These are phyloP conservation scores for Drosophila flavopinicola DNA, from an alignment of 2,888 invertebrate genomes.

Conservation along the genomic window DNA sequence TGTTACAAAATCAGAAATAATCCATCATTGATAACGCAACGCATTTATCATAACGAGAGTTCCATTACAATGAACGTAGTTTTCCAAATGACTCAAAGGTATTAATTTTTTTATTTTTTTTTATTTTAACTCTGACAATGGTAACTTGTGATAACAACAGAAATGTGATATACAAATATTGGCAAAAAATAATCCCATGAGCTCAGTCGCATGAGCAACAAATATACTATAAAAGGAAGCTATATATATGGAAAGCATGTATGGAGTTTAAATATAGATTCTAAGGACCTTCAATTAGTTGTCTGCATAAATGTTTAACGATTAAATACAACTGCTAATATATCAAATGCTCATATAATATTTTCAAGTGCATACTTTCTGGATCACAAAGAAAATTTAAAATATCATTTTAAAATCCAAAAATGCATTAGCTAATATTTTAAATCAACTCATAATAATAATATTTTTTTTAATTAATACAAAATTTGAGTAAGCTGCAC, in stretches of 20 bases:
- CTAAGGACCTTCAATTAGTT: no score
- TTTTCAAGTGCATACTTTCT: neutral
- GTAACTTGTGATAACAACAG: conserved; percentile 35
- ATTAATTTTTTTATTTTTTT: conserved; percentile 9
- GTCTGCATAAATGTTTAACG: no score
- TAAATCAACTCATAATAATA: no score
- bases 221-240: neutral
- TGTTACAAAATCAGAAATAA: conserved; percentile 17
- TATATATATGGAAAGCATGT: neutral
- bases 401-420: no score
- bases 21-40: conserved; percentile 34
- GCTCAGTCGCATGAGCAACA: conserved; percentile 38
- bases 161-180: conserved; percentile 5
- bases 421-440: no score
- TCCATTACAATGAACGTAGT: conserved; percentile 21
- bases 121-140: conserved; percentile 3
- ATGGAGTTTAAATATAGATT: no score
- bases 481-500: neutral
- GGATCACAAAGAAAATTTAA: no score
- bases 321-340: no score
- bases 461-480: no score
- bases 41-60: conserved; percentile 33
- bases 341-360: no score
- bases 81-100: conserved; percentile 31
- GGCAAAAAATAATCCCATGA: conserved; percentile 32